Percentiles rank a stretch among this genome's conserved stretches.
Evolutionary conservation across 2,797 vertebrate genomes (phyloP).

Genomic region (Natrix natrix): DNA sequence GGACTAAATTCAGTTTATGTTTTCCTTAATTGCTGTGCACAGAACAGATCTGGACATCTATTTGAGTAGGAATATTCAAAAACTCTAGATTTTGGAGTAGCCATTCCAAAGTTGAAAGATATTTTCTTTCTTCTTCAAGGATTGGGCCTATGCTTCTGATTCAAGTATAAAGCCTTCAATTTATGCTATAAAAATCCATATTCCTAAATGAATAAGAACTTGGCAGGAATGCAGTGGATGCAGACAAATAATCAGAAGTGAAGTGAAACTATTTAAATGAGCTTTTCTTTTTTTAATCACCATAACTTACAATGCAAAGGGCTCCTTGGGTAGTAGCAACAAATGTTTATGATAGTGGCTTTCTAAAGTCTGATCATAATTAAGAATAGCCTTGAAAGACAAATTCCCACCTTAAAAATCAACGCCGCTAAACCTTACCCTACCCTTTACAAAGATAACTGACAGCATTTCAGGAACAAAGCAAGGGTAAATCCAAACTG

Average conservation of each 20-base stretch:
- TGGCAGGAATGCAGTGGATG: slow-evolving; percentile 41
- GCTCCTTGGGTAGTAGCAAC: slow-evolving; percentile 60
- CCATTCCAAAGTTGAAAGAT: slow-evolving; percentile 16
- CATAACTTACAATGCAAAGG: slow-evolving; percentile 42
- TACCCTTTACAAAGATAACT: slow-evolving; percentile 48
- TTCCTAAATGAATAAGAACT: slow-evolving; percentile 53
- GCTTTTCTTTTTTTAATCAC: slow-evolving; percentile 55
- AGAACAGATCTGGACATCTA: neutral
- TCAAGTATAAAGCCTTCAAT: slow-evolving; percentile 14
- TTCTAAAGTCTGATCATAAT: slow-evolving; percentile 62
- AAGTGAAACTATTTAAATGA: slow-evolving; percentile 55
- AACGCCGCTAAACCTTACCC: slow-evolving; percentile 39
- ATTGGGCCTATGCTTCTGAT: slow-evolving; percentile 3
- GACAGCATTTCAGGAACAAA: slow-evolving; percentile 59
- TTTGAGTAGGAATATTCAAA: neutral
- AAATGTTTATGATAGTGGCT: slow-evolving; percentile 56
- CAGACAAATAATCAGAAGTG: slow-evolving; percentile 51
- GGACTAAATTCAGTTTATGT: slow-evolving; percentile 25
- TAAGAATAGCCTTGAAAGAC: slow-evolving; percentile 59
- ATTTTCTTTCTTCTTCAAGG: slow-evolving; percentile 8
- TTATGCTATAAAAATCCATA: slow-evolving; percentile 38
- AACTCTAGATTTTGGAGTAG: neutral
- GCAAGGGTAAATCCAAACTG: slow-evolving; percentile 51
- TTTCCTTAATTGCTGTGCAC: slow-evolving; percentile 38
- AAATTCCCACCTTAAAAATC: slow-evolving; percentile 63